Evolutionary conservation across 2,888 invertebrate genomes (phyloP).

Genomic region (Ophioninae sp.): DNA sequence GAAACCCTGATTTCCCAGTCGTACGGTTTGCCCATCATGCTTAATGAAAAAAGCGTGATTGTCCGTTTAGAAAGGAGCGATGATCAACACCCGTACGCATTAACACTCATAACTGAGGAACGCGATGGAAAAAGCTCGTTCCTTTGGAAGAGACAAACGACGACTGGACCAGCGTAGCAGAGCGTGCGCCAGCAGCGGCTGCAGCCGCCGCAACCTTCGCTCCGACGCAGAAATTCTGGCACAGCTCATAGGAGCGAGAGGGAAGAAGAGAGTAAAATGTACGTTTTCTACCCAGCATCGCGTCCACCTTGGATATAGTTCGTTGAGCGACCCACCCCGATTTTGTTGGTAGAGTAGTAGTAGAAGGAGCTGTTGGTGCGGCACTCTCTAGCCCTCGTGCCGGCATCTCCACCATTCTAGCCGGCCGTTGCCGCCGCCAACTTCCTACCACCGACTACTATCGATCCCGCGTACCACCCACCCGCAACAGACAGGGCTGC

Average conservation of each 20-base stretch:
- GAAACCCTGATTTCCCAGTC: not conserved
- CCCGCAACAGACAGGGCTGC: conserved; percentile 53
- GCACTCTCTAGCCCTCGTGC: conserved; percentile 53
- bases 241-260: conserved; percentile 36
- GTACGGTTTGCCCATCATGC: conserved; percentile 33
- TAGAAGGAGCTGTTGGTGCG: conserved; percentile 63
- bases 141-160: conserved; percentile 59
- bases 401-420: conserved; percentile 57
- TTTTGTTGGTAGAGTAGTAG: conserved; percentile 54
- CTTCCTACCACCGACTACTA: conserved; percentile 55
- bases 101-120: conserved; percentile 52
- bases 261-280: conserved; percentile 28
- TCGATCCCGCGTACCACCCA: conserved; percentile 56
- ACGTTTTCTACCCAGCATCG: conserved; percentile 54
- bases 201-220: conserved; percentile 68
- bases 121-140: conserved; percentile 44
- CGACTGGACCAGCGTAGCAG: conserved; percentile 65
- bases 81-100: conserved; percentile 55
- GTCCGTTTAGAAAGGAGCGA: conserved; percentile 69
- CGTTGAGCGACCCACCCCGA: conserved; percentile 62
- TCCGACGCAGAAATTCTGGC: conserved; percentile 69
- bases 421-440: conserved; percentile 55
- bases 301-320: conserved; percentile 53
- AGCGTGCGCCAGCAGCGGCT: conserved; percentile 69
- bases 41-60: conserved; percentile 57